Evolutionary conservation across 1,140 invertebrate genomes (phyloP).

Genomic region (Chlorops oryzae): DNA sequence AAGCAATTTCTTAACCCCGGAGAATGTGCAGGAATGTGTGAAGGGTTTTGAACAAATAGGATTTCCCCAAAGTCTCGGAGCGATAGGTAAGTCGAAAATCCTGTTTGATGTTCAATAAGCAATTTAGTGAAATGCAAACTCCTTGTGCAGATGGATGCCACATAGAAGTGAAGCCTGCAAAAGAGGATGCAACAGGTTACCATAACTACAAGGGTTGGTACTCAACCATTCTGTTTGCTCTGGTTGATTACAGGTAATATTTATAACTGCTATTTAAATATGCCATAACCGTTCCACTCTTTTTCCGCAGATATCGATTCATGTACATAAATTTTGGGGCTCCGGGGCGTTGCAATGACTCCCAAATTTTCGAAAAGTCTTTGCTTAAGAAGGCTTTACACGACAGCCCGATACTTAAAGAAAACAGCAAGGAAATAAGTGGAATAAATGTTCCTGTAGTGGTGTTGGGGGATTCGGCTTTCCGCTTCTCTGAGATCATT

Average conservation of each 20-base stretch:
- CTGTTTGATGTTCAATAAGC: not conserved
- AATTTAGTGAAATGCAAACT: slow-evolving; percentile 8
- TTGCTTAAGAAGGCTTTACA: too few species aligned
- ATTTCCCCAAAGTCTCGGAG: slow-evolving; percentile 11
- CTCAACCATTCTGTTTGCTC: slow-evolving; percentile 7
- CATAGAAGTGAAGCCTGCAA: slow-evolving; percentile 6
- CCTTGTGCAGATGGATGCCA: slow-evolving; percentile 13
- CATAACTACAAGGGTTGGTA: slow-evolving; percentile 14
- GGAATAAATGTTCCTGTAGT: too few species aligned
- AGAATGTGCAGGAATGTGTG: slow-evolving; percentile 10
- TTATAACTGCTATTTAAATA: not conserved
- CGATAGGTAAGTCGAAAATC: slow-evolving; percentile 5
- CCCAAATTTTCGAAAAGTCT: too few species aligned
- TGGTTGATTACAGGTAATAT: slow-evolving; percentile 7
- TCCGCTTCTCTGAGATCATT: too few species aligned
- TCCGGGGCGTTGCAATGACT: too few species aligned
- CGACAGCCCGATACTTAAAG: too few species aligned
- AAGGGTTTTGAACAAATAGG: slow-evolving; percentile 7
- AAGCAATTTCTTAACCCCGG: not conserved
- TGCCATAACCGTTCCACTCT: not conserved
- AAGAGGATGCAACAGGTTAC: slow-evolving; percentile 5
- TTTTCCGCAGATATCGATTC: slow-evolving; percentile 9
- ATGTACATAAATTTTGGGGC: slow-evolving; percentile 8
- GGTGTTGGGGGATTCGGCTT: too few species aligned
- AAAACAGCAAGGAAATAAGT: too few species aligned